These are phyloP conservation scores for Rhamnusium bicolor DNA, from an alignment of 2,888 invertebrate species.

Conservation along the genomic window DNA sequence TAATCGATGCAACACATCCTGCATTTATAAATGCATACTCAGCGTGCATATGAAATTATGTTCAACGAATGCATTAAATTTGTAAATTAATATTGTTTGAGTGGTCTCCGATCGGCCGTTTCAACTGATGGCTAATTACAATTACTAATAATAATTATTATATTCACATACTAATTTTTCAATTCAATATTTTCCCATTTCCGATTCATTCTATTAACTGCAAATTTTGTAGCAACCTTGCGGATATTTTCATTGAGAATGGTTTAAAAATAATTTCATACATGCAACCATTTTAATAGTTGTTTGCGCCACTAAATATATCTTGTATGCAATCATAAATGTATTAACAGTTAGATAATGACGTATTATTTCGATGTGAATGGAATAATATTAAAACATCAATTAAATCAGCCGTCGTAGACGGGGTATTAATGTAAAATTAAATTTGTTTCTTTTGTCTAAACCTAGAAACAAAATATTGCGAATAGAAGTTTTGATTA, in stretches of 20 bases:
- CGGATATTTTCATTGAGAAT: not conserved
- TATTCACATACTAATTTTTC: not conserved
- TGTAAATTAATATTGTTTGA: constrained; percentile 5
- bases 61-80: constrained; percentile 4
- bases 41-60: constrained; percentile 11
- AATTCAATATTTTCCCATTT: not conserved
- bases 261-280: not conserved
- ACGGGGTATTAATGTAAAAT: not conserved
- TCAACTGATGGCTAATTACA: not conserved
- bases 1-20: constrained; percentile 46
- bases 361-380: constrained; percentile 20
- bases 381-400: constrained; percentile 6
- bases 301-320: constrained; percentile 22
- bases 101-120: not conserved
- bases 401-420: not conserved
- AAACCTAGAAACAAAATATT: too few relatives aligned
- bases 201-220: not conserved
- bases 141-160: not conserved
- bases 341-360: constrained; percentile 34
- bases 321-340: constrained; percentile 24
- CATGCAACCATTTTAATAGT: not conserved
- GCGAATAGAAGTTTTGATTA: too few relatives aligned
- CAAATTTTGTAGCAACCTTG: not conserved
- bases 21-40: constrained; percentile 40
- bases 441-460: too few relatives aligned